Evolutionary conservation across 2,113 vertebrate genomes (phyloP).

Genomic region (Pelodiscus sinensis): DNA sequence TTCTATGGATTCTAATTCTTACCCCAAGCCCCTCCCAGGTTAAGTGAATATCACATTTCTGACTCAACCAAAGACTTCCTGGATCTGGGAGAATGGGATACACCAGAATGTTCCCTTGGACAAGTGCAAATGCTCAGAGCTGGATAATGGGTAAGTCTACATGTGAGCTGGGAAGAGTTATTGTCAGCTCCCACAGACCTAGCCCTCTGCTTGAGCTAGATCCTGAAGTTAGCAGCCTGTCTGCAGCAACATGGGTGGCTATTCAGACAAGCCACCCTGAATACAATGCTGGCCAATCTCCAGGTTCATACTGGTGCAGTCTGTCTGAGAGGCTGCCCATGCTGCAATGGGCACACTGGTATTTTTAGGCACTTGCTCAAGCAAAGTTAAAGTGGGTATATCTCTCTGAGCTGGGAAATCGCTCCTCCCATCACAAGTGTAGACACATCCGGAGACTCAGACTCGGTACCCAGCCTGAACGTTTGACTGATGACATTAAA

Average conservation of each 20-base stretch:
- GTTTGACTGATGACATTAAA: neutral
- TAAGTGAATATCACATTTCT: neutral
- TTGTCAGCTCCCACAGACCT: neutral
- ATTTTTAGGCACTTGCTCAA: neutral
- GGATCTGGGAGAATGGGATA: neutral
- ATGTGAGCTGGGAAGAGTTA: neutral
- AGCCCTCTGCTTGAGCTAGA: neutral
- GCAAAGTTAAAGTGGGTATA: neutral
- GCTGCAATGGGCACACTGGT: neutral
- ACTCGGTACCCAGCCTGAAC: neutral
- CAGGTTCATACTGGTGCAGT: neutral
- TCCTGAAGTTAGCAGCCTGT: neutral
- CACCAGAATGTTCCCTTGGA: neutral
- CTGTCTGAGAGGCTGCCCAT: neutral
- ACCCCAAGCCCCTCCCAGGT: neutral
- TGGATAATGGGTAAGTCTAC: neutral
- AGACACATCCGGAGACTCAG: neutral
- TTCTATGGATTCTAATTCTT: conserved; percentile 8
- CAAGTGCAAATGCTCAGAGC: conserved; percentile 24
- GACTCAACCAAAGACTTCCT: neutral
- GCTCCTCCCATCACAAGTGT: neutral
- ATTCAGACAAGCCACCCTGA: neutral
- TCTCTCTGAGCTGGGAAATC: neutral
- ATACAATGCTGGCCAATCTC: neutral
- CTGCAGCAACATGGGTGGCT: neutral